Conservation (phyloP, 2,113 vertebrate species). For the Python bivittatus region DNA sequence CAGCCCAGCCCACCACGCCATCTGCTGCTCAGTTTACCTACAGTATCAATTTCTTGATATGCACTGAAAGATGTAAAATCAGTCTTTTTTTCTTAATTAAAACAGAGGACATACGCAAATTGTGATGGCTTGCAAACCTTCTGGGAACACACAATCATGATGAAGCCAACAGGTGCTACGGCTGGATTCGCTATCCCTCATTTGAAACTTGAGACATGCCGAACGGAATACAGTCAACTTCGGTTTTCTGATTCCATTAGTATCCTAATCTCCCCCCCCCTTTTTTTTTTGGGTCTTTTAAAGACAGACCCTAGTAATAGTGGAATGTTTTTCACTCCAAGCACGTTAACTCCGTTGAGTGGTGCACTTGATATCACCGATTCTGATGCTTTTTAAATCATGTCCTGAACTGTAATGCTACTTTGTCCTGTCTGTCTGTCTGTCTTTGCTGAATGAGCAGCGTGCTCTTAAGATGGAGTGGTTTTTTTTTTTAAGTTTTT, state of each 20-base stretch:
- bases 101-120: constrained; percentile 21
- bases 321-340: constrained; percentile 77
- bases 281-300: constrained; percentile 51
- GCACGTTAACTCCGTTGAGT: constrained; percentile 76
- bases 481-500: constrained; percentile 29
- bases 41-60: constrained; percentile 56
- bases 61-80: constrained; percentile 61
- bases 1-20: background rate
- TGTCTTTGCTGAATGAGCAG: constrained; percentile 50
- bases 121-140: constrained; percentile 20
- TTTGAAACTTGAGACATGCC: constrained; percentile 38
- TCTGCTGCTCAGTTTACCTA: constrained; percentile 83
- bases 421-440: constrained; percentile 52
- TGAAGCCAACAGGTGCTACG: constrained; percentile 49
- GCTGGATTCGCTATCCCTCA: constrained; percentile 40
- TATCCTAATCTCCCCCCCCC: constrained; percentile 16
- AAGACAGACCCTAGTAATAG: constrained; percentile 76
- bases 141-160: constrained; percentile 44
- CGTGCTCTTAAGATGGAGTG: constrained; percentile 53
- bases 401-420: constrained; percentile 77
- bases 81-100: constrained; percentile 42
- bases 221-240: constrained; percentile 27
- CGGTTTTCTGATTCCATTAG: constrained; percentile 48
- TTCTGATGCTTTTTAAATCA: constrained; percentile 71
- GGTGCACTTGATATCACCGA: constrained; percentile 79